phyloP scores from a whole-genome alignment of 2,797 vertebrate genomes.

The Malurus leucopterus region DNA sequence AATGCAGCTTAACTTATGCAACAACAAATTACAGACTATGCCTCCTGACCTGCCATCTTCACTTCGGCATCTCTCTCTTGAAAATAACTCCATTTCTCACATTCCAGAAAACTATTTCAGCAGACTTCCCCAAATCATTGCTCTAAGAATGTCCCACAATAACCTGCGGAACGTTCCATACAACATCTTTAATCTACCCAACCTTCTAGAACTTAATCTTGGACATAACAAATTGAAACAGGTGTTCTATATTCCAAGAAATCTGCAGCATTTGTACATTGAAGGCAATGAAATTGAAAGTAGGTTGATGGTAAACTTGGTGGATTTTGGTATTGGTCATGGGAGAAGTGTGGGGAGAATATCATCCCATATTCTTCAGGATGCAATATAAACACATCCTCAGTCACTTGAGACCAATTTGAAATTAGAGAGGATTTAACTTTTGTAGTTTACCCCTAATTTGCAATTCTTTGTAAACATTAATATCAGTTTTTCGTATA shows the following conservation, averaged over 20 bases:
- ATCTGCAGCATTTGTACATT: slow-evolving; percentile 77
- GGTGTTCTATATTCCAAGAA: slow-evolving; percentile 77
- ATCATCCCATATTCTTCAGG: neutral
- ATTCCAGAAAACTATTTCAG: slow-evolving; percentile 79
- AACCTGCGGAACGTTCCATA: slow-evolving; percentile 69
- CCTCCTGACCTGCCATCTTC: slow-evolving; percentile 74
- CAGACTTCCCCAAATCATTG: slow-evolving; percentile 71
- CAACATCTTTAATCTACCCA: slow-evolving; percentile 76
- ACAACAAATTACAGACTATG: slow-evolving; percentile 76
- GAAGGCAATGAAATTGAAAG: slow-evolving; percentile 80
- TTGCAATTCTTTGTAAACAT: neutral
- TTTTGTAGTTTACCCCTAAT: neutral
- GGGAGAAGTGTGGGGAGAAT: neutral
- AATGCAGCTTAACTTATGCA: slow-evolving; percentile 78
- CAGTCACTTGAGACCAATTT: neutral
- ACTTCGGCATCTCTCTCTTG: slow-evolving; percentile 81
- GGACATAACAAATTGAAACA: slow-evolving; percentile 79
- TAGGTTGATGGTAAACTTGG: slow-evolving; percentile 45
- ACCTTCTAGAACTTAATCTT: slow-evolving; percentile 77
- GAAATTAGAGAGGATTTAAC: neutral
- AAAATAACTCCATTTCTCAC: slow-evolving; percentile 80
- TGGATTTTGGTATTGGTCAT: neutral
- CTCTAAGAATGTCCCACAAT: slow-evolving; percentile 76
- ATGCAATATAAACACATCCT: neutral
- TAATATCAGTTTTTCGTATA: neutral